Evolutionary conservation across 1,140 invertebrate species (phyloP).

Genomic region (Nilaparvata lugens): DNA sequence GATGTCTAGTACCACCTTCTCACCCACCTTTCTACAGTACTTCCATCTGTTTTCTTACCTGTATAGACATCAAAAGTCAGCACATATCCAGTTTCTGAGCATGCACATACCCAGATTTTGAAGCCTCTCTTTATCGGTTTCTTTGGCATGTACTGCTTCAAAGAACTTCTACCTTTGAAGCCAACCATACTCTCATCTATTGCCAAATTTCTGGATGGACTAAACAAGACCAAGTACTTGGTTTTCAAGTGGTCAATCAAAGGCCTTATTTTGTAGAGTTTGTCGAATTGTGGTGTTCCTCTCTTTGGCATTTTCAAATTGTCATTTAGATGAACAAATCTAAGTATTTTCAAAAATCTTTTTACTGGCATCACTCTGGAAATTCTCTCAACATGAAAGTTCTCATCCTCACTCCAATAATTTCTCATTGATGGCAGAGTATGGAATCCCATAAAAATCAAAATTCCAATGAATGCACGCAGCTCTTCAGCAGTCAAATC

Average conservation of each 20-base stretch:
- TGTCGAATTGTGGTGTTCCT: slow-evolving; percentile 12
- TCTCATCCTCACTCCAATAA: slow-evolving; percentile 19
- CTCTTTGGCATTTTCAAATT: slow-evolving; percentile 16
- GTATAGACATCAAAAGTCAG: slow-evolving; percentile 27
- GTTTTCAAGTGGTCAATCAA: slow-evolving; percentile 11
- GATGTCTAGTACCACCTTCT: slow-evolving; percentile 14
- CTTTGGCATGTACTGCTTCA: slow-evolving; percentile 31
- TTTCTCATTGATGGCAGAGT: slow-evolving; percentile 10
- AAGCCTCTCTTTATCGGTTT: slow-evolving; percentile 33
- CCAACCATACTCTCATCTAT: slow-evolving; percentile 23
- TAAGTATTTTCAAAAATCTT: slow-evolving; percentile 20
- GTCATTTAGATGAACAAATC: slow-evolving; percentile 20
- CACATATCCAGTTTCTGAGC: slow-evolving; percentile 26
- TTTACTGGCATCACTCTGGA: slow-evolving; percentile 19
- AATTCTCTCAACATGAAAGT: slow-evolving; percentile 19
- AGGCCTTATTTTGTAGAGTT: slow-evolving; percentile 15
- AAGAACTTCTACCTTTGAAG: slow-evolving; percentile 27
- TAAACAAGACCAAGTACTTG: slow-evolving; percentile 5
- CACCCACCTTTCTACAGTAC: not conserved
- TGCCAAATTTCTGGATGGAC: slow-evolving; percentile 5
- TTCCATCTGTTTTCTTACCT: slow-evolving; percentile 22
- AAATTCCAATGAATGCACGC: slow-evolving; percentile 15
- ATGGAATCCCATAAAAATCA: slow-evolving; percentile 21
- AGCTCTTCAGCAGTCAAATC: slow-evolving; percentile 15
- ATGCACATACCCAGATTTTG: slow-evolving; percentile 29